Base-by-base conservation (phyloP, 2,797 vertebrate species). In the Sebastolobus alascanus region DNA sequence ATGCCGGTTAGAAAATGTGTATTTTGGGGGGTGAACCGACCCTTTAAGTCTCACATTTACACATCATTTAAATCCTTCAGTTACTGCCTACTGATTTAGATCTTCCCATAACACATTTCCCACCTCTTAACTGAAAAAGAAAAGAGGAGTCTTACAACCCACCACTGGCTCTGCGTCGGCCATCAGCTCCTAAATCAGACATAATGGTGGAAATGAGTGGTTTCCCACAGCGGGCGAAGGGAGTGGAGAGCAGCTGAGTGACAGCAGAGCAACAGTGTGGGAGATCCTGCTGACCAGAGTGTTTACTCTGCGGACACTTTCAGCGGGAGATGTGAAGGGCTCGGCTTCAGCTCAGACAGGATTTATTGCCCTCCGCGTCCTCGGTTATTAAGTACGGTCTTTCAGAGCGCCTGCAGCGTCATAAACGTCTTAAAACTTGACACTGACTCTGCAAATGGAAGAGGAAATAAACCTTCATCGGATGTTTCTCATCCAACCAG, bases 251-350 rank as follows among this genome's bases (percentile, higher is more conserved):
- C 56, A 46, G 64, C 75, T 92, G 94, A 94, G 90, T 93, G 94
- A 93, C 93, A 93, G 95, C 83, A 58, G 87, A 87, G 90, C 89
- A 93, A 88, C 93, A 92, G 86, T 77, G 84, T 82, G 90, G 88
- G 91, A 87, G 90, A 93, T 93, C 92, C 92, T 88, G 93, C 94
- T 93, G 95, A 92, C 90, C 86, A 43, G 73, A 79, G 85, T 95
- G 93, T 96, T 96, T 94, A 94, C 89, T 90, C 87, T 91, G 79
- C 37, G 80, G 93, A 92, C 93, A 91, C 88, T 94, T 94, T 91
- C 89, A 90, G 90, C 81, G 31, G 91, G 91, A 93, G 93, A 93
- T 73, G 90, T 92, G 87, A 94, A 85, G 85, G 81, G 82, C 86
- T 92, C 37, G 72, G 79, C 90, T 87, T 84, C 84, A 87, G 89